Evolutionary conservation across 2,113 vertebrate genomes (phyloP), one percentile per base, ranked within the genome.

Genomic region (Triplophysa rosa): DNA sequence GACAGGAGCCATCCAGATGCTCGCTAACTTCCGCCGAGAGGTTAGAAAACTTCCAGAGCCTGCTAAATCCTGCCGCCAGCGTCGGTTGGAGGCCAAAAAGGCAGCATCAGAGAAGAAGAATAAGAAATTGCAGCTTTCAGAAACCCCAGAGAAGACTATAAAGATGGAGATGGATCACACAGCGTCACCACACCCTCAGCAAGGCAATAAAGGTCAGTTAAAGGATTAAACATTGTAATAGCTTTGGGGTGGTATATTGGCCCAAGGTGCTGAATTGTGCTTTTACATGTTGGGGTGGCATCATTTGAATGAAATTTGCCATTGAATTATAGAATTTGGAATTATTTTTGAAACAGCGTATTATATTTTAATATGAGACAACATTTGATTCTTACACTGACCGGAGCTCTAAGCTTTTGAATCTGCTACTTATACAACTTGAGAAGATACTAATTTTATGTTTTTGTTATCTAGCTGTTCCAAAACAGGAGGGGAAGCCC

Each of bases 11-110:
- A 94, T 99, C 89, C 96, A 99, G 91, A 94, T 97, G 88, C 96
- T 99, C 73, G 92, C 91, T 0, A 93, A 94, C 85, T 99, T 99
- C 82, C 95, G 95, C 10, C 93, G 98, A 0, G 96, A 98, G 90
- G 97, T 99, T 52, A 93, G 98, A 66, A 98, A 94, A 84, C 92
- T 99, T 78, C 95, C 98, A 0, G 97, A 99, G 80, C 98, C 96
- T 0, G 98, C 96, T 84, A 99, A 99, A 88, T 99, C 98, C 4
- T 98, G 96, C 82, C 92, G 98, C 79, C 97, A 98, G 86, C 92
- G 97, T 58, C 94, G 97, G 45, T 89, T 98, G 79, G 97, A 99
- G 54, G 97, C 97, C 58, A 95, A 95, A 88, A 97, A 95, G 85
- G 96, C 97, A 0, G 95, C 97, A 0, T 95, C 95, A 0, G 98